Evolutionary conservation across 2,888 invertebrate species (phyloP).

Genomic region (Chironomus tentans): DNA sequence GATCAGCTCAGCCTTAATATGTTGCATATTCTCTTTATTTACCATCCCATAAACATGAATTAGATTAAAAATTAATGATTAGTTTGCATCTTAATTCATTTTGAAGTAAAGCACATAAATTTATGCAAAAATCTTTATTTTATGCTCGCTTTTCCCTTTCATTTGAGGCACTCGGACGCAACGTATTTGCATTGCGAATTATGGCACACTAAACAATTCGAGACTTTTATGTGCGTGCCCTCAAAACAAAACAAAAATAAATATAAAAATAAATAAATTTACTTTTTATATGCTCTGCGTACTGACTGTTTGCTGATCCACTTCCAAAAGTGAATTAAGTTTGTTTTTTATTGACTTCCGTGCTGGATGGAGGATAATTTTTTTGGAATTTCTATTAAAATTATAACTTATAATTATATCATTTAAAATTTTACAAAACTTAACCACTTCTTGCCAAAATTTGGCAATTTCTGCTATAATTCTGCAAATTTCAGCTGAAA

Average conservation of each 20-base stretch:
- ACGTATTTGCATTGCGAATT: background rate
- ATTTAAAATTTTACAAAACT: no score
- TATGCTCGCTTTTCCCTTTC: background rate
- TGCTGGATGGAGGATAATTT: no score
- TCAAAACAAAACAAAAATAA: background rate
- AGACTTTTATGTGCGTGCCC: slow-evolving; percentile 13
- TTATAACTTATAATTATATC: no score
- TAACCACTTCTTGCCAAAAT: no score
- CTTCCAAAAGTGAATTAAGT: no score
- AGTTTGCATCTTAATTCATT: slow-evolving; percentile 16
- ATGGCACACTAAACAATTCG: slow-evolving; percentile 7
- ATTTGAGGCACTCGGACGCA: background rate
- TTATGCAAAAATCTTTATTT: slow-evolving; percentile 20
- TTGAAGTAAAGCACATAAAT: slow-evolving; percentile 18
- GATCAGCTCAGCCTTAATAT: no score
- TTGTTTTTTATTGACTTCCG: no score
- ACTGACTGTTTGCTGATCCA: no score
- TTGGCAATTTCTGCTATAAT: no score
- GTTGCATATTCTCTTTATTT: no score
- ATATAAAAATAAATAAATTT: background rate
- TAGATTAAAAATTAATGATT: slow-evolving; percentile 22
- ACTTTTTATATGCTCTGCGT: background rate
- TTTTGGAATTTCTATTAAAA: background rate
- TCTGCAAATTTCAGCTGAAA: no score
- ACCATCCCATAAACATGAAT: background rate